Evolutionary conservation across 2,888 invertebrate species (phyloP).

Genomic region (Drosophila anceps): DNA sequence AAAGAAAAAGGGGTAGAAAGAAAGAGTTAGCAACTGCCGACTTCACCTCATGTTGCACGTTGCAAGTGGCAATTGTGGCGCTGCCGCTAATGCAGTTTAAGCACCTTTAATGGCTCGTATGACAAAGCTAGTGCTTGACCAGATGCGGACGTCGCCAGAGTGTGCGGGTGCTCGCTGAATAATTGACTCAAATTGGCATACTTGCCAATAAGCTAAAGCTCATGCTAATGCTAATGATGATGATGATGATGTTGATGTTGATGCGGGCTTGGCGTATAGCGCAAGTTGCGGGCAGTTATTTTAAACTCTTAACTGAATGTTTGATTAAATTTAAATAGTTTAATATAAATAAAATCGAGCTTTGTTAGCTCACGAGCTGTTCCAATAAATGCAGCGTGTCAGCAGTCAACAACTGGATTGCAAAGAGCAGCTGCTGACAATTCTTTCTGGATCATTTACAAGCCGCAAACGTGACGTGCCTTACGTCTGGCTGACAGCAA

Average conservation of each 20-base stretch:
- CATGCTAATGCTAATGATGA: too few species aligned
- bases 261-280: constrained; percentile 29
- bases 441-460: constrained; percentile 45
- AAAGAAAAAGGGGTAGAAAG: neutral
- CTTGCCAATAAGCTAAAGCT: constrained; percentile 22
- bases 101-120: constrained; percentile 20
- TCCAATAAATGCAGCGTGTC: constrained; percentile 29
- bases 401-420: neutral
- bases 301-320: neutral
- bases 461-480: constrained; percentile 60
- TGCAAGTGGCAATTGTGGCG: neutral
- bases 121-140: constrained; percentile 17
- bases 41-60: neutral
- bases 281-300: too few species aligned
- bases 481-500: constrained; percentile 40
- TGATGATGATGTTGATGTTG: constrained; percentile 41
- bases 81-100: constrained; percentile 23
- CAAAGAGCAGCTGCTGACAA: constrained; percentile 25
- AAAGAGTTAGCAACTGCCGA: neutral
- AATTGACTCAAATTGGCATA: constrained; percentile 14
- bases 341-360: constrained; percentile 1
- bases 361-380: constrained; percentile 5
- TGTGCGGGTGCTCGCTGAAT: constrained; percentile 2
- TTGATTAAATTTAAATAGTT: constrained; percentile 46
- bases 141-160: constrained; percentile 1